phyloP scores from a whole-genome alignment of 1,140 invertebrate genomes.

The Carcinoscorpius rotundicauda region DNA sequence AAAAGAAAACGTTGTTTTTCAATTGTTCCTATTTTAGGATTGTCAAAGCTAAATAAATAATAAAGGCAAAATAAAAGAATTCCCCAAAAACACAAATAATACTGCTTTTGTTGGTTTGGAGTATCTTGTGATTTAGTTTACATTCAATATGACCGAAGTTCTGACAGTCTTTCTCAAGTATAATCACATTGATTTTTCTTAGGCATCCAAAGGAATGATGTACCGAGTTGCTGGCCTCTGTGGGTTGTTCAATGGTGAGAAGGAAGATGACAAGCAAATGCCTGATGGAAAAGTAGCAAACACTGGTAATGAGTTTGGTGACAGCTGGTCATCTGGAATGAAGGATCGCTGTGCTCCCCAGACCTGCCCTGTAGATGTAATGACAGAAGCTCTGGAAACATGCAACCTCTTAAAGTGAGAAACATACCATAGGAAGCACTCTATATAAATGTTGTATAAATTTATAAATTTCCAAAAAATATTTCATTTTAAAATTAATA shows the following conservation, averaged over 20 bases:
- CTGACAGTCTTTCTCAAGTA: too few relatives aligned
- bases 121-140: too few relatives aligned
- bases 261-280: conserved; percentile 50
- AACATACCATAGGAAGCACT: too few relatives aligned
- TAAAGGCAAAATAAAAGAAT: too few relatives aligned
- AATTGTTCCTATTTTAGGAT: too few relatives aligned
- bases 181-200: too few relatives aligned
- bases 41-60: too few relatives aligned
- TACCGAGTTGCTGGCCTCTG: conserved; percentile 59
- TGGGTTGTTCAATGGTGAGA: conserved; percentile 54
- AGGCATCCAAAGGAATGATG: conserved; percentile 40
- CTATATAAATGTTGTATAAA: too few relatives aligned
- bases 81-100: too few relatives aligned
- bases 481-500: neutral
- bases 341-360: conserved; percentile 37
- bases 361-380: conserved; percentile 43
- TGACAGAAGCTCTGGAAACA: conserved; percentile 47
- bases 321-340: conserved; percentile 45
- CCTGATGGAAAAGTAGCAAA: conserved; percentile 48
- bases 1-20: too few relatives aligned
- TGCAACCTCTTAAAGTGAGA: conserved; percentile 39
- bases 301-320: conserved; percentile 55
- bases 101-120: too few relatives aligned
- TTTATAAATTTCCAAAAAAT: neutral
- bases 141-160: too few relatives aligned